phyloP scores from a whole-genome alignment of 2,797 vertebrate species.

The Eupleurogrammus muticus region DNA sequence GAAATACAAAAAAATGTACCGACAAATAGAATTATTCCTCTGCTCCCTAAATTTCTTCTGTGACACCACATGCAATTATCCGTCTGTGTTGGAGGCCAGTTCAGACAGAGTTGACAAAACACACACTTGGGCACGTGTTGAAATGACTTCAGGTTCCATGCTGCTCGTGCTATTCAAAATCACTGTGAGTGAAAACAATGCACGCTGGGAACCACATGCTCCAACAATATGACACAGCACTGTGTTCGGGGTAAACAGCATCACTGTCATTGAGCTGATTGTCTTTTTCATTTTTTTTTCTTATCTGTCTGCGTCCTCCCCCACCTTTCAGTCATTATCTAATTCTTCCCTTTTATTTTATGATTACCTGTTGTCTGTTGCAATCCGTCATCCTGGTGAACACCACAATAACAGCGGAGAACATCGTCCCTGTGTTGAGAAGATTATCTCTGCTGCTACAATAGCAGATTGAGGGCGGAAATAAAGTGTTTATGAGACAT shows the following conservation, averaged over 20 bases:
- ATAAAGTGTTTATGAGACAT: no score
- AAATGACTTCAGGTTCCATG: background rate
- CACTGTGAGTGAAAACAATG: background rate
- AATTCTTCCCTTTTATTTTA: background rate
- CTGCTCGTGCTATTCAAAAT: conserved; percentile 4
- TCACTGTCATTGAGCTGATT: background rate
- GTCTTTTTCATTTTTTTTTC: no score
- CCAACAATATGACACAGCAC: background rate
- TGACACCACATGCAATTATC: background rate
- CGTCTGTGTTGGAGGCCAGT: background rate
- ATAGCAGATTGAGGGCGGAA: background rate
- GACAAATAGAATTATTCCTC: background rate
- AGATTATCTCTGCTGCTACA: background rate
- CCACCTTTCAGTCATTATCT: background rate
- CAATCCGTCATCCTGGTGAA: background rate
- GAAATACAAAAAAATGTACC: background rate
- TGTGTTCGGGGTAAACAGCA: background rate
- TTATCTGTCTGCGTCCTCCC: background rate
- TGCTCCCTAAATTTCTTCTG: background rate
- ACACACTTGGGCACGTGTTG: background rate
- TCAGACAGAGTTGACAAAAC: conserved; percentile 4
- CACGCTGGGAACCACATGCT: background rate
- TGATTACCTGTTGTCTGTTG: background rate
- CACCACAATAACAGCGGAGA: background rate
- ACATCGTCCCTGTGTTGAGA: background rate